These are phyloP conservation scores for Marasmarcha lunaedactyla DNA, from an alignment of 2,888 invertebrate genomes.

Conservation along the genomic window DNA sequence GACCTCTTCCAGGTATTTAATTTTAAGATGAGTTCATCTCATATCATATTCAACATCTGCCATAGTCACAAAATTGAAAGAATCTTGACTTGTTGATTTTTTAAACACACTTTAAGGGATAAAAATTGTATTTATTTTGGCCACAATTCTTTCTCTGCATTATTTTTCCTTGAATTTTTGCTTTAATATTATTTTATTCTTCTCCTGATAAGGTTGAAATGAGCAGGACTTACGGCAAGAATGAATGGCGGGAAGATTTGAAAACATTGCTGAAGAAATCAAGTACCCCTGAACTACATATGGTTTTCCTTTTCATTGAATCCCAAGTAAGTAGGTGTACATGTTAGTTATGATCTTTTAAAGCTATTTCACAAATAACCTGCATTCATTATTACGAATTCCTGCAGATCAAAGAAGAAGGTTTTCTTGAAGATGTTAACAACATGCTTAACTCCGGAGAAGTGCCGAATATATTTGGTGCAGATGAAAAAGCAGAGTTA, in stretches of 20 bases:
- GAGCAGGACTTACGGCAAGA: constrained; percentile 83
- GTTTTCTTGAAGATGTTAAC: constrained; percentile 92
- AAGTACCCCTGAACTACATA: constrained; percentile 86
- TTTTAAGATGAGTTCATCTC: too few relatives aligned
- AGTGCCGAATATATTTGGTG: constrained; percentile 88
- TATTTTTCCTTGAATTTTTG: too few relatives aligned
- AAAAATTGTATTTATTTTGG: too few relatives aligned
- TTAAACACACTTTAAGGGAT: too few relatives aligned
- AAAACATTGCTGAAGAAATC: constrained; percentile 84
- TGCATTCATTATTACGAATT: neutral
- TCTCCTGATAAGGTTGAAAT: constrained; percentile 84
- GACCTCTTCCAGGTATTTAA: constrained; percentile 80
- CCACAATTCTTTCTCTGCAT: too few relatives aligned
- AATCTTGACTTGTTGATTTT: too few relatives aligned
- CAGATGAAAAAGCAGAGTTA: constrained; percentile 90
- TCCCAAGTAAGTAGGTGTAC: constrained; percentile 81
- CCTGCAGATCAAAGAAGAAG: constrained; percentile 87
- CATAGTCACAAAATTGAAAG: too few relatives aligned
- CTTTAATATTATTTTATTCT: neutral
- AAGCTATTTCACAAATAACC: too few relatives aligned
- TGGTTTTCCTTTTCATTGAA: constrained; percentile 92
- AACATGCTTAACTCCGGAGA: constrained; percentile 94
- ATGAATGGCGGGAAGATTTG: constrained; percentile 93
- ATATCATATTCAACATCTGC: neutral
- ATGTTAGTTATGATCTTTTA: too few relatives aligned